phyloP scores from a whole-genome alignment of 2,113 vertebrate genomes.

The Acinonyx jubatus region DNA sequence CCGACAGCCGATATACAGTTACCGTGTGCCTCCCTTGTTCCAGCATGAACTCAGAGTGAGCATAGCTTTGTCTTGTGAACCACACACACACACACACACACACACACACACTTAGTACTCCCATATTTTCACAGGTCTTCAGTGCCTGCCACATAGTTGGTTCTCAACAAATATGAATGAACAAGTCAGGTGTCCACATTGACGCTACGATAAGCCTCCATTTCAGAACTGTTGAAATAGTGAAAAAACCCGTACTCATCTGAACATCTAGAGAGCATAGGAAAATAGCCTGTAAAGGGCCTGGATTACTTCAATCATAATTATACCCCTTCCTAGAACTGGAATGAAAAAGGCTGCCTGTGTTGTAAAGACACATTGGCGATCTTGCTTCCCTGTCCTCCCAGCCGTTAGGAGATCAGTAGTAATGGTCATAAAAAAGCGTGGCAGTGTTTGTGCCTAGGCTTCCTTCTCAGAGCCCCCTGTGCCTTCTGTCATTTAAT shows the following conservation, averaged over 20 bases:
- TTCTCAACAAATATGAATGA: neutral
- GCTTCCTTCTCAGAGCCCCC: neutral
- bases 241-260: neutral
- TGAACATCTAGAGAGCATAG: neutral
- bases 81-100: rapidly evolving
- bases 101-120: neutral
- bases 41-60: neutral
- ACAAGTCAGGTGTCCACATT: neutral
- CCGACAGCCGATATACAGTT: rapidly evolving
- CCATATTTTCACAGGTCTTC: neutral
- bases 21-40: no score
- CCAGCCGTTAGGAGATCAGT: rapidly evolving
- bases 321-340: neutral
- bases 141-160: neutral
- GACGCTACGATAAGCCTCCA: neutral
- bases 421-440: neutral
- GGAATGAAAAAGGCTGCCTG: neutral
- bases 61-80: neutral
- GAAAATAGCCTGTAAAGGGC: neutral
- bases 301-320: neutral
- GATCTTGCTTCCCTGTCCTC: neutral
- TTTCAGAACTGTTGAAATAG: neutral
- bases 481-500: rapidly evolving
- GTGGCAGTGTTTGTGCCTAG: rapidly evolving
- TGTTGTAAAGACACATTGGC: neutral